Conservation (phyloP, 2,113 vertebrate genomes). For the Mesitornis unicolor region DNA sequence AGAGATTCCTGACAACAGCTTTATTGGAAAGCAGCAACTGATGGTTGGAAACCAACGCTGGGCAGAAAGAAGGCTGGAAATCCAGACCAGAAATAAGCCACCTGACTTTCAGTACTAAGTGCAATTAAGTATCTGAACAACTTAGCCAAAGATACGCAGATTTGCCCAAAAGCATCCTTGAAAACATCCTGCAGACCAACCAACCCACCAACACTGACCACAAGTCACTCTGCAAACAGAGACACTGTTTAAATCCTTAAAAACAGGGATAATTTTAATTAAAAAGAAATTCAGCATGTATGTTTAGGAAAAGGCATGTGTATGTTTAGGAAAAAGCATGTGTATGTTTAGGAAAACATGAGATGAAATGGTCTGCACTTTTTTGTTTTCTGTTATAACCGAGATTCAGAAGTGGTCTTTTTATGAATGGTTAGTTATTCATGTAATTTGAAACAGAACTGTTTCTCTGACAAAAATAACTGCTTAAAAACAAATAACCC, state of each 20-base stretch:
- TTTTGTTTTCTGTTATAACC: background rate
- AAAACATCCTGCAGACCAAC: background rate
- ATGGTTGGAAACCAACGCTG: background rate
- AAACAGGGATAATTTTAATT: background rate
- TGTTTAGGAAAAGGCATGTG: background rate
- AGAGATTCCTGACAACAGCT: background rate
- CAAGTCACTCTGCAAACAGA: background rate
- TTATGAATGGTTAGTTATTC: background rate
- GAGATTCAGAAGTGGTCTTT: background rate
- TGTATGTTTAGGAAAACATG: background rate
- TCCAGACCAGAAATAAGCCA: background rate
- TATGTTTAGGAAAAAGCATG: background rate
- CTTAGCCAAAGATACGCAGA: background rate
- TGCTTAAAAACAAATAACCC: background rate
- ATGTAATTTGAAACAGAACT: background rate
- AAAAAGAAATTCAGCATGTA: background rate
- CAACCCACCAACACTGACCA: background rate
- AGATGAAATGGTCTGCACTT: background rate
- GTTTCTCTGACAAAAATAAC: background rate
- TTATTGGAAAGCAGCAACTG: background rate
- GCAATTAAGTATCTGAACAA: background rate
- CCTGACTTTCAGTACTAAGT: background rate
- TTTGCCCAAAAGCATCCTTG: background rate
- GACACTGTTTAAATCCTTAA: background rate
- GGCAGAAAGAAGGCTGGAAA: background rate